Conservation (phyloP, 2,113 vertebrate species). For the Barnardius zonarius region DNA sequence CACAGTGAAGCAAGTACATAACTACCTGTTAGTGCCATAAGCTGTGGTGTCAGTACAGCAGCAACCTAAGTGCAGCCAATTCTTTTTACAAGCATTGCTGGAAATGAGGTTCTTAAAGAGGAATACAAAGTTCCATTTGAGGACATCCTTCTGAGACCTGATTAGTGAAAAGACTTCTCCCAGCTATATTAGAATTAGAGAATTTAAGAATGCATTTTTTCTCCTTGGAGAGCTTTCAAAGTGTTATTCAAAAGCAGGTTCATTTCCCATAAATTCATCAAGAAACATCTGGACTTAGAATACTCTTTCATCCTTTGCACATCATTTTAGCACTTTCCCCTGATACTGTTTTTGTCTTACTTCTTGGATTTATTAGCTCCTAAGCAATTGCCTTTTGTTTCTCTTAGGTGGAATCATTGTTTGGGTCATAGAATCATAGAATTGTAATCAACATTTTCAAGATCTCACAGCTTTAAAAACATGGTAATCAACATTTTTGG, state of each 20-base stretch:
- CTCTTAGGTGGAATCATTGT: slow-evolving; percentile 27
- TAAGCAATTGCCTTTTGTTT: slow-evolving; percentile 47
- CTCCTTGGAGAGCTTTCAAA: slow-evolving; percentile 48
- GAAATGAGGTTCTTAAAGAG: background rate
- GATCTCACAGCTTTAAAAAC: slow-evolving; percentile 15
- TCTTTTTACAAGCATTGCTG: background rate
- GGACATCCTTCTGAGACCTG: background rate
- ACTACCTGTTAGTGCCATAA: background rate
- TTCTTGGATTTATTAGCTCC: slow-evolving; percentile 36
- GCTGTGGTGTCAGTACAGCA: background rate
- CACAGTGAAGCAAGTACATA: background rate
- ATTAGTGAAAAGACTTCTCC: slow-evolving; percentile 9
- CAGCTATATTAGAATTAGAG: background rate
- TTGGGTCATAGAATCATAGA: background rate
- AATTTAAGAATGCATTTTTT: background rate
- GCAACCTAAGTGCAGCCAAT: background rate
- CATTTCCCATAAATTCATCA: slow-evolving; percentile 32
- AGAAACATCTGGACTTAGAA: slow-evolving; percentile 58
- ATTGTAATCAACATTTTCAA: slow-evolving; percentile 12
- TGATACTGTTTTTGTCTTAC: slow-evolving; percentile 28
- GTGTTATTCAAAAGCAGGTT: slow-evolving; percentile 32
- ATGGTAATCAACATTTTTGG: slow-evolving; percentile 25
- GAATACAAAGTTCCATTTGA: background rate
- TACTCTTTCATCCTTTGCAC: slow-evolving; percentile 46
- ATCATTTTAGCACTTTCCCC: slow-evolving; percentile 43